Evolutionary conservation across 2,888 invertebrate species (phyloP), one percentile per base, ranked within the genome.

Genomic region (Muscina levida): DNA sequence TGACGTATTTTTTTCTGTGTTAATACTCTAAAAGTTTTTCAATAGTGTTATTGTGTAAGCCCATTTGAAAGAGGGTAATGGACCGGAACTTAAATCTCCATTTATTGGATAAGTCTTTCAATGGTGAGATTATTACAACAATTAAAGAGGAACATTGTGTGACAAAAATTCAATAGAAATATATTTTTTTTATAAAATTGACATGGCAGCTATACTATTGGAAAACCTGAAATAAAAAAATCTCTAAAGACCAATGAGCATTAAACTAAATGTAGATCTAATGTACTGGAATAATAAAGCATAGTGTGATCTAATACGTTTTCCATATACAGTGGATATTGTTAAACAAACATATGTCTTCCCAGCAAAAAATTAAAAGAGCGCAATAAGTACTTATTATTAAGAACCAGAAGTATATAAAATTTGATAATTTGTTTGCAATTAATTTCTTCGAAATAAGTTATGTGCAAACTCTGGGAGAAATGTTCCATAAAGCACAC

Each of bases 241-340:
- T 17, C 86, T 87, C 86, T 86, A 85, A 85, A 86, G 86, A 82
- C 83, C 87, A 87, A 87, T 87, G 87, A 87, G 86, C 85, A 87
- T 86, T 87, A 87, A 86, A 86, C 87, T 87, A 86, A 87, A 87
- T 87, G 86, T 85, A 85, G 85, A 87, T 86, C 86, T 87, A 87
- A 87, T 87, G 87, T 87, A 84, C 85, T 84, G 87, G 85, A 86
- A 87, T 86, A 87, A 87, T 87, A 85, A 85, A 86, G 83, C 68
- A 70, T 65, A 77, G 59, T 75, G 26, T 66, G 67, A 72, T 65
- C 76, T 31, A 79, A 74, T 81, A 57, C 62, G 66, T 48, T 66
- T 65, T 65, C 42, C 57, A 66, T 44, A 57, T 57, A 44, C 73
- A 71, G 46, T 74, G 77, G n/a, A n/a, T n/a, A n/a, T n/a, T n/a